phyloP scores from a whole-genome alignment of 2,113 vertebrate genomes.

The Semicossyphus pulcher region DNA sequence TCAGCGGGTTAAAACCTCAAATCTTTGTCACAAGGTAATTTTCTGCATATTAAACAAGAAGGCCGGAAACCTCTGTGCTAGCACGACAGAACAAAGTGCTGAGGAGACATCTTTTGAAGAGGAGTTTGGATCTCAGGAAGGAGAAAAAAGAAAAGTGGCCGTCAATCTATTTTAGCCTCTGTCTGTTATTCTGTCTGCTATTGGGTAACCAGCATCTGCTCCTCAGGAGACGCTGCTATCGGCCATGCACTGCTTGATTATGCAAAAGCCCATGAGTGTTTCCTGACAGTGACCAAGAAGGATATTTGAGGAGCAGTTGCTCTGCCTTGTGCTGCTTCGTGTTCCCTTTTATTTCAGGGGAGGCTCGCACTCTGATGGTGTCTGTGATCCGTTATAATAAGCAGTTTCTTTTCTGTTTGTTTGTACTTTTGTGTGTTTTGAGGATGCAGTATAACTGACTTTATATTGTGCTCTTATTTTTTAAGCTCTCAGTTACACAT shows the following conservation, averaged over 20 bases:
- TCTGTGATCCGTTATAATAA: not conserved
- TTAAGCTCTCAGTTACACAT: not conserved
- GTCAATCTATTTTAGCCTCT: constrained; percentile 76
- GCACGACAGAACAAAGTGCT: constrained; percentile 77
- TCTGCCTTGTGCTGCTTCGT: constrained; percentile 17
- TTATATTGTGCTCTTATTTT: too few species aligned
- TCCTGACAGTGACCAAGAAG: constrained; percentile 53
- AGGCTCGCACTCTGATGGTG: not conserved
- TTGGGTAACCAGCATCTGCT: constrained; percentile 81
- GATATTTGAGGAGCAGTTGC: constrained; percentile 45
- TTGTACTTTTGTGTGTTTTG: not conserved
- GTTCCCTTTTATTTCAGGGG: not conserved
- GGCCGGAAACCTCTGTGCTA: constrained; percentile 75
- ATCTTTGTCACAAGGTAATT: constrained; percentile 62
- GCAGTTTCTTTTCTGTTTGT: not conserved
- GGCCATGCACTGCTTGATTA: constrained; percentile 68
- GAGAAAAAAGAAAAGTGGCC: constrained; percentile 60
- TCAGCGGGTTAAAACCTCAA: constrained; percentile 57
- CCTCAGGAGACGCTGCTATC: constrained; percentile 69
- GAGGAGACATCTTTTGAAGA: constrained; percentile 77
- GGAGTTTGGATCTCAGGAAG: constrained; percentile 74
- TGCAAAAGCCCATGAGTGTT: constrained; percentile 74
- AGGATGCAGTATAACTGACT: too few species aligned
- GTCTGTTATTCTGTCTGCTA: constrained; percentile 80
- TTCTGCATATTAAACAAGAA: constrained; percentile 80